Percentiles rank a stretch among this genome's conserved stretches.
phyloP scores from a whole-genome alignment of 53 echinoderm and acorn worm genomes.

The Actinopyga echinites region DNA sequence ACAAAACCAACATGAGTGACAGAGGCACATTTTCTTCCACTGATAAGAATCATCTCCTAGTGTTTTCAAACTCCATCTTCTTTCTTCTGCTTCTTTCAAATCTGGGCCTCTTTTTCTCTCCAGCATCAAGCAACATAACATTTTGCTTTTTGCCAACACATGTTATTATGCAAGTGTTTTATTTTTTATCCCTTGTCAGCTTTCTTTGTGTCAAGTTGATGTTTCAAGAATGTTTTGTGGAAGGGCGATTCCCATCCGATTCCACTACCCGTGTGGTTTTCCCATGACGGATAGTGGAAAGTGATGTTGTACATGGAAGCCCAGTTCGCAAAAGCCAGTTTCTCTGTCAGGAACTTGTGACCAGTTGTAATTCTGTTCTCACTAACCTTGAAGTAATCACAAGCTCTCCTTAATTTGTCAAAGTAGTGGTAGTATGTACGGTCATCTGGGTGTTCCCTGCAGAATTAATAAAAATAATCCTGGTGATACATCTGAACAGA shows the following conservation, averaged over 20 bases:
- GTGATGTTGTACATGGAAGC: constrained; percentile 69
- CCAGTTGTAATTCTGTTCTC: constrained; percentile 60
- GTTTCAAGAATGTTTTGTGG: constrained; percentile 46
- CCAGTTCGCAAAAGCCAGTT: constrained; percentile 78
- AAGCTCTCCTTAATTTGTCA: constrained; percentile 62
- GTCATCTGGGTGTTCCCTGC: constrained; percentile 75
- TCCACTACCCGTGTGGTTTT: constrained; percentile 45
- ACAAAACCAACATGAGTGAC: too few species aligned
- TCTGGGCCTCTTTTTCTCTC: too few species aligned
- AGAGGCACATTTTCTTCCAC: too few species aligned
- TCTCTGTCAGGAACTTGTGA: constrained; percentile 87
- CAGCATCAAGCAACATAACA: too few species aligned
- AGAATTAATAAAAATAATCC: neutral
- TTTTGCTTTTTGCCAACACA: too few species aligned
- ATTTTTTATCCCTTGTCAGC: neutral
- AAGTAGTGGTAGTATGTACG: constrained; percentile 74
- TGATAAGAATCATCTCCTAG: too few species aligned
- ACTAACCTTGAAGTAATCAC: constrained; percentile 65
- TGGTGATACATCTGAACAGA: too few species aligned
- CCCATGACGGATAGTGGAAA: constrained; percentile 78
- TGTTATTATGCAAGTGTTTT: too few species aligned
- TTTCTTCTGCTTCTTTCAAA: too few species aligned
- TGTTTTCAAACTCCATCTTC: too few species aligned
- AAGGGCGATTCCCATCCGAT: constrained; percentile 58
- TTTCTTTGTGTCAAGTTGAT: constrained; percentile 23